Percentiles rank a stretch among this genome's conserved stretches.
Evolutionary conservation across 2,888 invertebrate genomes (phyloP).

Genomic region (Himalopsyche tibetana): DNA sequence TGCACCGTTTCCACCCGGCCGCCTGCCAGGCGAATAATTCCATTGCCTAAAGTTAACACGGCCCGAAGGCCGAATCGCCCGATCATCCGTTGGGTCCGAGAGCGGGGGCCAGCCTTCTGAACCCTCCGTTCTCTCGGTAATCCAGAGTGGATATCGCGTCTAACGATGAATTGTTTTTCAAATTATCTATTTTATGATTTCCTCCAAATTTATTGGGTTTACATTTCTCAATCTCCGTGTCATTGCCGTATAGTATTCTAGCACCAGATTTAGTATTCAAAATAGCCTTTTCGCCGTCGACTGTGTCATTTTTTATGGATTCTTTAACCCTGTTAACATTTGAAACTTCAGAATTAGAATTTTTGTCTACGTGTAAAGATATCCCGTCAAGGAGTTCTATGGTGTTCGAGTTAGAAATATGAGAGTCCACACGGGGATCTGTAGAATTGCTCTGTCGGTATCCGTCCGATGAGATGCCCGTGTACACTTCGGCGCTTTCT

Average conservation of each 20-base stretch:
- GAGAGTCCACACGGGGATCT: background rate
- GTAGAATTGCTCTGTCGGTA: slow-evolving; percentile 27
- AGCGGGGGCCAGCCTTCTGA: slow-evolving; percentile 60
- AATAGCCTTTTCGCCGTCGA: slow-evolving; percentile 53
- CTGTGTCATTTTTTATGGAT: slow-evolving; percentile 53
- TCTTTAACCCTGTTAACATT: slow-evolving; percentile 60
- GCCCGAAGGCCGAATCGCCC: background rate
- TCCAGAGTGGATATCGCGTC: slow-evolving; percentile 59
- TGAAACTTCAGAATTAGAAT: slow-evolving; percentile 64
- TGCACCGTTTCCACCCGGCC: slow-evolving; percentile 58
- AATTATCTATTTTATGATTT: slow-evolving; percentile 57
- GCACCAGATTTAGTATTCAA: slow-evolving; percentile 57
- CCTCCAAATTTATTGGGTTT: slow-evolving; percentile 12
- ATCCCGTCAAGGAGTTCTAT: slow-evolving; percentile 48
- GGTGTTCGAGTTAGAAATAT: slow-evolving; percentile 39
- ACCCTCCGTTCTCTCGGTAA: slow-evolving; percentile 62
- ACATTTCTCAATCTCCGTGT: slow-evolving; percentile 50
- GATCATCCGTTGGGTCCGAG: slow-evolving; percentile 64
- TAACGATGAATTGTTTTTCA: slow-evolving; percentile 57
- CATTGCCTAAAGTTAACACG: slow-evolving; percentile 51
- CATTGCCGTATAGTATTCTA: slow-evolving; percentile 44
- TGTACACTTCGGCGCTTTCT: background rate
- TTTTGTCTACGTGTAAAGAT: slow-evolving; percentile 60
- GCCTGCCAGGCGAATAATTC: slow-evolving; percentile 61
- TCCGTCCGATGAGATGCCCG: slow-evolving; percentile 14